phyloP scores from a whole-genome alignment of 2,797 vertebrate genomes.

The Helicolenus hilgendorfi region DNA sequence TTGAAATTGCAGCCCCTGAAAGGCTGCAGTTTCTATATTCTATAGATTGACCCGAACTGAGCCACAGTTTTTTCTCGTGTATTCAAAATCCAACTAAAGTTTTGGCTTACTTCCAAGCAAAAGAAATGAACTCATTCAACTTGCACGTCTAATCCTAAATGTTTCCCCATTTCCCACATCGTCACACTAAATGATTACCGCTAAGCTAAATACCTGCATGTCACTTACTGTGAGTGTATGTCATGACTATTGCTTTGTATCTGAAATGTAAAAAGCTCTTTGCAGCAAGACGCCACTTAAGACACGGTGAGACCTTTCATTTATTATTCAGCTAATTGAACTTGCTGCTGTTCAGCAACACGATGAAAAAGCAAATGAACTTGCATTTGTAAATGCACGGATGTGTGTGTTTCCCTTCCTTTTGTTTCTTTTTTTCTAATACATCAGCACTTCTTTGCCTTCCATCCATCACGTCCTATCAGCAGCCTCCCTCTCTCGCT shows the following conservation, averaged over 20 bases:
- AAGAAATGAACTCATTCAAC: constrained; percentile 59
- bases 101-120: constrained; percentile 37
- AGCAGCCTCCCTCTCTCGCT: constrained; percentile 55
- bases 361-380: constrained; percentile 60
- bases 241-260: constrained; percentile 13
- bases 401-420: constrained; percentile 39
- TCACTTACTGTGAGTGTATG: constrained; percentile 10
- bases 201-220: constrained; percentile 38
- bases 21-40: constrained; percentile 13
- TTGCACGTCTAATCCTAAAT: constrained; percentile 49
- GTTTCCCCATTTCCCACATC: constrained; percentile 41
- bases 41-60: constrained; percentile 15
- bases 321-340: constrained; percentile 61
- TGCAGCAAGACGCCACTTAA: constrained; percentile 42
- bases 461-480: constrained; percentile 78
- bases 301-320: constrained; percentile 32
- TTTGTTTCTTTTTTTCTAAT: constrained; percentile 20
- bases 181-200: constrained; percentile 36
- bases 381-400: constrained; percentile 16
- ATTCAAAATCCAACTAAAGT: constrained; percentile 18
- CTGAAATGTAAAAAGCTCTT: constrained; percentile 37
- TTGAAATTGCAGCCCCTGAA: constrained; percentile 3
- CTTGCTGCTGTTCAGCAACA: constrained; percentile 37
- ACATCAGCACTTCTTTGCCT: constrained; percentile 81
- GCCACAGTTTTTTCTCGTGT: constrained; percentile 11